These are phyloP conservation scores for Limosa lapponica DNA, from an alignment of 2,797 vertebrate species.

Conservation along the genomic window DNA sequence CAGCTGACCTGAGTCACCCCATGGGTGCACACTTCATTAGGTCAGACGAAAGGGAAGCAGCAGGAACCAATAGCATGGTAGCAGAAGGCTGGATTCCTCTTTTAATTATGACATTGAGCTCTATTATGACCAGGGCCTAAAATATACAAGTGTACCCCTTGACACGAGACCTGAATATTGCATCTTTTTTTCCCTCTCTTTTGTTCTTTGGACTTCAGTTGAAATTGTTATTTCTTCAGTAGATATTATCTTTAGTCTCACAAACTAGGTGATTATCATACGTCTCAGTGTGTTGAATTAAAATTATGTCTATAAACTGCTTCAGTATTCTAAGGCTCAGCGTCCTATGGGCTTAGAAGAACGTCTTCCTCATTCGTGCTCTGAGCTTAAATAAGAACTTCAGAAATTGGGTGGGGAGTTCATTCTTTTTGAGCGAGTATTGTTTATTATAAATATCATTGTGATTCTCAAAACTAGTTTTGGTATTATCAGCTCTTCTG, in stretches of 20 bases:
- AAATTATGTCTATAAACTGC: not conserved
- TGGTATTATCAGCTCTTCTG: conserved; percentile 2
- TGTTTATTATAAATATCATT: conserved; percentile 1
- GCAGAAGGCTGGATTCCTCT: not conserved
- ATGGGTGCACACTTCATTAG: not conserved
- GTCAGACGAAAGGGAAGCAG: conserved; percentile 19
- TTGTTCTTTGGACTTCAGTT: not conserved
- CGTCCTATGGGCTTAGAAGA: not conserved
- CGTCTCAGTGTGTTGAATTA: not conserved
- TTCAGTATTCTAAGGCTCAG: not conserved
- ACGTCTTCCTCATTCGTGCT: not conserved
- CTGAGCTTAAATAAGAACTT: not conserved
- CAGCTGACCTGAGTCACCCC: not conserved
- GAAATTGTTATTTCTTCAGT: not conserved
- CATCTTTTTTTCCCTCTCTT: not conserved
- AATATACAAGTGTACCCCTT: not conserved
- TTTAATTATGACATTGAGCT: not conserved
- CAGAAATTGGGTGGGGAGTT: not conserved
- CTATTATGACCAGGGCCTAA: not conserved
- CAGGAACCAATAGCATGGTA: not conserved
- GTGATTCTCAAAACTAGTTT: conserved; percentile 2
- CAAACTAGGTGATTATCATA: not conserved
- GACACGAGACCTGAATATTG: not conserved
- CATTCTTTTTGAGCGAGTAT: not conserved
- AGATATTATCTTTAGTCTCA: not conserved